Evolutionary conservation across 1,140 invertebrate species (phyloP).

Genomic region (Panagrolaimus sp.): DNA sequence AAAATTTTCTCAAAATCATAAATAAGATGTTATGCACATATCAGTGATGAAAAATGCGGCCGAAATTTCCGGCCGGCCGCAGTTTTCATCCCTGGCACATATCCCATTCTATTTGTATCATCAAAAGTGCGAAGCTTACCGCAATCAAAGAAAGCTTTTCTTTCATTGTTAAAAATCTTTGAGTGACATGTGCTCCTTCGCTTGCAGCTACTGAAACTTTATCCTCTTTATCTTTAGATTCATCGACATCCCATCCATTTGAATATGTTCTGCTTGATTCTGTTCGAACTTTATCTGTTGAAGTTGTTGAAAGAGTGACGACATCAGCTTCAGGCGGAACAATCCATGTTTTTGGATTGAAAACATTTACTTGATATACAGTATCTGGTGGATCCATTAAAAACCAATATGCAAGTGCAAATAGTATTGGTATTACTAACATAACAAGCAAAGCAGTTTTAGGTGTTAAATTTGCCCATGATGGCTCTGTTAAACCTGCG

Average conservation of each 20-base stretch:
- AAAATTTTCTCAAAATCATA: too few relatives aligned
- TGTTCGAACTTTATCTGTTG: neutral
- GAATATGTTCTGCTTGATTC: neutral
- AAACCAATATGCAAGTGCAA: constrained; percentile 41
- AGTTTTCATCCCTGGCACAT: neutral
- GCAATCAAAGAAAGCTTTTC: constrained; percentile 7
- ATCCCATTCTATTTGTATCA: neutral
- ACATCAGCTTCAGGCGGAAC: neutral
- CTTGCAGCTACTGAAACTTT: neutral
- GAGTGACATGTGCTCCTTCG: neutral
- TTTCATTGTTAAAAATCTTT: neutral
- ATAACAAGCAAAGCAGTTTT: constrained; percentile 38
- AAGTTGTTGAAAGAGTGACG: neutral
- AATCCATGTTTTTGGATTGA: constrained; percentile 14
- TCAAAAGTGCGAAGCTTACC: neutral
- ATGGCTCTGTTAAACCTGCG: constrained; percentile 46
- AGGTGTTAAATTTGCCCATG: constrained; percentile 30
- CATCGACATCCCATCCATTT: neutral
- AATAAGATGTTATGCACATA: too few relatives aligned
- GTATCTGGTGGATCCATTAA: constrained; percentile 23
- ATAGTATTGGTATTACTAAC: constrained; percentile 43
- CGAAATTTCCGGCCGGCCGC: neutral
- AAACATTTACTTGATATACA: constrained; percentile 17
- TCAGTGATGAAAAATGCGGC: too few relatives aligned
- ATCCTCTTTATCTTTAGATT: neutral